Evolutionary conservation across 2,113 vertebrate genomes (phyloP).

Genomic region (Aegithalos caudatus): DNA sequence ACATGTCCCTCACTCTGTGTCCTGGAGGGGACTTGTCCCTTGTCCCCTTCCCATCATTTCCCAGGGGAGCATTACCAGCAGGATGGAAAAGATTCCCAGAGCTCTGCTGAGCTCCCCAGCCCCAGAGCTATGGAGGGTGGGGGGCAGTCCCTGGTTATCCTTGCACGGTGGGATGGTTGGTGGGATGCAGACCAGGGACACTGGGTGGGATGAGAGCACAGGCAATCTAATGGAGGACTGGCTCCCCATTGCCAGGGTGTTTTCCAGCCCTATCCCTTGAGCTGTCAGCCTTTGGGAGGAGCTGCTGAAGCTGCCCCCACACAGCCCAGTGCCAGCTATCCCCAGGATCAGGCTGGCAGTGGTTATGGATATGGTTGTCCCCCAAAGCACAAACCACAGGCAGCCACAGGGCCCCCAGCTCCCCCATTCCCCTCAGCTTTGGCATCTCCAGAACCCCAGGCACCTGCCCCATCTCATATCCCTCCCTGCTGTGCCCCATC

Average conservation of each 20-base stretch:
- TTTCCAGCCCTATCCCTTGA: background rate
- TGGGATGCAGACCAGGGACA: fast-evolving
- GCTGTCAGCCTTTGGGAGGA: background rate
- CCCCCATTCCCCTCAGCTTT: background rate
- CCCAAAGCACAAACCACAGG: background rate
- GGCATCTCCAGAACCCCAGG: background rate
- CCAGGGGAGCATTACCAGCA: fast-evolving
- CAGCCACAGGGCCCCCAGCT: background rate
- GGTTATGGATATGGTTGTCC: background rate
- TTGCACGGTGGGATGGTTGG: fast-evolving
- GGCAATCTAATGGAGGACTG: fast-evolving
- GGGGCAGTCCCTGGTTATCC: background rate
- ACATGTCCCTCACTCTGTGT: background rate
- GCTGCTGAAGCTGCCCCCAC: background rate
- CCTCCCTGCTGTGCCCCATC: background rate
- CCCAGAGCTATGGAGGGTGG: background rate
- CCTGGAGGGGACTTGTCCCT: background rate
- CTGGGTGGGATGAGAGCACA: background rate
- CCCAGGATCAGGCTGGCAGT: background rate
- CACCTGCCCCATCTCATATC: background rate
- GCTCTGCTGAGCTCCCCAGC: fast-evolving
- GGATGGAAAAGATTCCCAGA: fast-evolving
- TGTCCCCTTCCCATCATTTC: background rate
- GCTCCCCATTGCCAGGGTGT: background rate
- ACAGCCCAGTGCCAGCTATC: background rate